These are phyloP conservation scores for Chelonus formosanus DNA, from an alignment of 2,888 invertebrate genomes.

Conservation along the genomic window DNA sequence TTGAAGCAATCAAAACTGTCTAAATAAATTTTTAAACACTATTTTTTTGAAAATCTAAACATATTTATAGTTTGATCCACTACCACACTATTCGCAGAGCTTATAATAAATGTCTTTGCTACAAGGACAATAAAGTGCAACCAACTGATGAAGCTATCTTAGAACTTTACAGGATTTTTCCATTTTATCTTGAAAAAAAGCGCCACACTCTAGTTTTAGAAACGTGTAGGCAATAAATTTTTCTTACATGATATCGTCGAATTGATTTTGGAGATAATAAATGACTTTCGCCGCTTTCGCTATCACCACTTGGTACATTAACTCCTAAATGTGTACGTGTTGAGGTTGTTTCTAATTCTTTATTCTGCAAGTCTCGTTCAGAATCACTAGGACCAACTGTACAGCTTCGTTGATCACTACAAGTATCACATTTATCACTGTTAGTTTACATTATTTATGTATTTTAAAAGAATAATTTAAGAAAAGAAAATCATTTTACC, in stretches of 20 bases:
- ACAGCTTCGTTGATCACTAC: slow-evolving; percentile 92
- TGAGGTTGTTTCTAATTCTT: slow-evolving; percentile 71
- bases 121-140: no score
- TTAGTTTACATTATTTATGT: slow-evolving; percentile 15
- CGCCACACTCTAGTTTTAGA: no score
- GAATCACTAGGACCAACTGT: slow-evolving; percentile 90
- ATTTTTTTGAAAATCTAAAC: no score
- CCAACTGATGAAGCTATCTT: no score
- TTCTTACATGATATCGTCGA: slow-evolving; percentile 76
- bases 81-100: no score
- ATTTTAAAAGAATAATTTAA: slow-evolving; percentile 48
- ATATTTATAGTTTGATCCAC: no score
- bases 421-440: slow-evolving; percentile 54
- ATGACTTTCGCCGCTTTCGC: slow-evolving; percentile 88
- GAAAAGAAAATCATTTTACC: slow-evolving; percentile 68
- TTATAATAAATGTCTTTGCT: no score
- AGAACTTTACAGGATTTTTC: no score
- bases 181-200: no score
- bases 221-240: not conserved
- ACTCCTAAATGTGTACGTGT: slow-evolving; percentile 69
- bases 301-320: slow-evolving; percentile 76
- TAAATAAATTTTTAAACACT: no score
- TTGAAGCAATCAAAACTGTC: no score
- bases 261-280: slow-evolving; percentile 86
- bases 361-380: slow-evolving; percentile 83